phyloP scores from a whole-genome alignment of 1,140 invertebrate genomes.

The Polypedilum pembai region DNA sequence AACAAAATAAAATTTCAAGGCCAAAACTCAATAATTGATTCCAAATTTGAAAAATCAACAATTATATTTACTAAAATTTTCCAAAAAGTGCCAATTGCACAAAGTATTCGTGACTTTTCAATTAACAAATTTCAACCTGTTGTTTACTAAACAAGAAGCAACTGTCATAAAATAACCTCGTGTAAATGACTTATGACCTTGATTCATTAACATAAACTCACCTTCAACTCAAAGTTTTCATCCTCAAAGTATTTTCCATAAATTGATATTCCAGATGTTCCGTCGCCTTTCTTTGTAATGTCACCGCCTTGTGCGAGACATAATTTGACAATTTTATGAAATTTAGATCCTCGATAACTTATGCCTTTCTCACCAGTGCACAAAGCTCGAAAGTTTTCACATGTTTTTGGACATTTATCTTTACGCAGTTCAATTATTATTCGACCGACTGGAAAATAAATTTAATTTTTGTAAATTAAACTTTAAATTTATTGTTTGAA shows the following conservation, averaged over 20 bases:
- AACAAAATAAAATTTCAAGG: no score
- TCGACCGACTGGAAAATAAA: conserved; percentile 58
- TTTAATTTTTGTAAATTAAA: conserved; percentile 30
- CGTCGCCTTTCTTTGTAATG: conserved; percentile 65
- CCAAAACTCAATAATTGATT: no score
- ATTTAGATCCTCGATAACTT: conserved; percentile 64
- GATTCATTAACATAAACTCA: conserved; percentile 36
- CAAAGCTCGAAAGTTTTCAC: conserved; percentile 82
- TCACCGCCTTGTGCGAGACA: conserved; percentile 84
- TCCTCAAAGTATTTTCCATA: conserved; percentile 84
- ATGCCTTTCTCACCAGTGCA: conserved; percentile 80
- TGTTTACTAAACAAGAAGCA: no score
- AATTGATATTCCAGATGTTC: conserved; percentile 86
- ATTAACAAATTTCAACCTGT: no score
- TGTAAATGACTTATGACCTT: neutral
- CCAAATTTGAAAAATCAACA: no score
- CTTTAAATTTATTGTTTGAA: conserved; percentile 30
- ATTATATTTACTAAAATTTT: no score
- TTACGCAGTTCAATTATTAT: conserved; percentile 73
- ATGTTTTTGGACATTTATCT: conserved; percentile 81
- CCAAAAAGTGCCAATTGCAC: no score
- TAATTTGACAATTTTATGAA: conserved; percentile 67
- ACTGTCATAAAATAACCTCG: no score
- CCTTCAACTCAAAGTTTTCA: conserved; percentile 74
- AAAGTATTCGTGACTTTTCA: no score